Evolutionary conservation across 2,113 vertebrate genomes (phyloP).

Genomic region (Connochaetes taurinus): DNA sequence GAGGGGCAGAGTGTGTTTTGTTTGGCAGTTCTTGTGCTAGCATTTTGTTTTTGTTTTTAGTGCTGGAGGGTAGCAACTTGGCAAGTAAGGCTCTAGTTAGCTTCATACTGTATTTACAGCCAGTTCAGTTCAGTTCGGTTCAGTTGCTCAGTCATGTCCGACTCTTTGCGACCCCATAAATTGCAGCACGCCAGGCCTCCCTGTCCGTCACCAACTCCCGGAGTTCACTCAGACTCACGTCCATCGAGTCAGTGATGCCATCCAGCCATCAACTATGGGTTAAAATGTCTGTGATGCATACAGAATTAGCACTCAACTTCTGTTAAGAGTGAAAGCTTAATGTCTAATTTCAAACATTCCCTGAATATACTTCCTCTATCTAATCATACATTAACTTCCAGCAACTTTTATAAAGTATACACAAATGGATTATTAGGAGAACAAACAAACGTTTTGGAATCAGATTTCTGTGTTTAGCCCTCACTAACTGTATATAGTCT

Average conservation of each 20-base stretch:
- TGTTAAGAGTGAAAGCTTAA: conserved; percentile 60
- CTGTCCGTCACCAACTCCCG: no score
- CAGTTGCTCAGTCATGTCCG: no score
- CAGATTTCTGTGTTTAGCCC: neutral
- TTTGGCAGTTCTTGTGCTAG: conserved; percentile 79
- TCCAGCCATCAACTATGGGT: neutral
- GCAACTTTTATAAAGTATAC: neutral
- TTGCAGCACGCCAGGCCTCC: no score
- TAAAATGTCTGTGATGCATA: conserved; percentile 68
- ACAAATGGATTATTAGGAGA: neutral
- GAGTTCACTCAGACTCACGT: no score
- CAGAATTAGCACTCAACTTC: conserved; percentile 69
- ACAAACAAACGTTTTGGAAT: neutral
- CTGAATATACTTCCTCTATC: neutral
- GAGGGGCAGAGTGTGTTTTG: conserved; percentile 79
- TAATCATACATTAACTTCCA: neutral
- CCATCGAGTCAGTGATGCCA: no score
- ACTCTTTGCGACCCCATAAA: no score
- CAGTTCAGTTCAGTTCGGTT: neutral
- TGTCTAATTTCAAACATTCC: conserved; percentile 54
- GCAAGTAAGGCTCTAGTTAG: conserved; percentile 75
- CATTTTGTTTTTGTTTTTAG: conserved; percentile 80
- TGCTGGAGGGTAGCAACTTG: conserved; percentile 79
- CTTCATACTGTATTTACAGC: conserved; percentile 71
- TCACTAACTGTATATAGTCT: neutral